phyloP scores from a whole-genome alignment of 2,888 invertebrate genomes.

The Orchesellides sinensis region DNA sequence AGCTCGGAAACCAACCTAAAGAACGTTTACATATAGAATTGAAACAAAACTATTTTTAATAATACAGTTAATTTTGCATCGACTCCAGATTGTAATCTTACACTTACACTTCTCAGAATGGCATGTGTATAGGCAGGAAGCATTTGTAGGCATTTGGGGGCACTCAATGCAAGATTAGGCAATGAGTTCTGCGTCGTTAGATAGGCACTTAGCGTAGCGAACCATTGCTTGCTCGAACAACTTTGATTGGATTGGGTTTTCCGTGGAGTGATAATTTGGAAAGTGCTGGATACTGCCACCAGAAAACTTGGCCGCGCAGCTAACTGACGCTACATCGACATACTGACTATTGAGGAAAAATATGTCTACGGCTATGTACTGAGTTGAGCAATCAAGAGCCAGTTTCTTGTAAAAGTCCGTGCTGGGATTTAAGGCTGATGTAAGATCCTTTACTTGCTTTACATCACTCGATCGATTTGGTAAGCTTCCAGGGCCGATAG shows the following conservation, averaged over 20 bases:
- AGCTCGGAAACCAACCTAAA: constrained; percentile 91
- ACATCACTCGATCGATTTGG: constrained; percentile 81
- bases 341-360: constrained; percentile 96
- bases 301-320: constrained; percentile 96
- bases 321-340: constrained; percentile 94
- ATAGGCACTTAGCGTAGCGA: constrained; percentile 89
- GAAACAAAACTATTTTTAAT: constrained; percentile 23
- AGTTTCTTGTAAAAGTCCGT: constrained; percentile 98
- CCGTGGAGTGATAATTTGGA: constrained; percentile 81
- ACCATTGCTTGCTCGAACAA: constrained; percentile 87
- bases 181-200: constrained; percentile 80
- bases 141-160: constrained; percentile 87
- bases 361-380: constrained; percentile 96
- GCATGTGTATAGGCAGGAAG: constrained; percentile 94
- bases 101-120: constrained; percentile 88
- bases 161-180: constrained; percentile 81
- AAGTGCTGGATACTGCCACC: constrained; percentile 96
- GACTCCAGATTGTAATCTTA: too few relatives aligned
- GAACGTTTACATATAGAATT: too few relatives aligned
- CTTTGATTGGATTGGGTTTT: constrained; percentile 84
- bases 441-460: constrained; percentile 91
- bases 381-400: constrained; percentile 97
- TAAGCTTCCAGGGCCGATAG: constrained; percentile 92
- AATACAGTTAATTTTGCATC: neutral
- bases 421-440: constrained; percentile 92